A percentile compares a stretch with the other conserved stretches of the same genome.
phyloP scores from a whole-genome alignment of 2,113 vertebrate species.

The Leptocoma aspasia region DNA sequence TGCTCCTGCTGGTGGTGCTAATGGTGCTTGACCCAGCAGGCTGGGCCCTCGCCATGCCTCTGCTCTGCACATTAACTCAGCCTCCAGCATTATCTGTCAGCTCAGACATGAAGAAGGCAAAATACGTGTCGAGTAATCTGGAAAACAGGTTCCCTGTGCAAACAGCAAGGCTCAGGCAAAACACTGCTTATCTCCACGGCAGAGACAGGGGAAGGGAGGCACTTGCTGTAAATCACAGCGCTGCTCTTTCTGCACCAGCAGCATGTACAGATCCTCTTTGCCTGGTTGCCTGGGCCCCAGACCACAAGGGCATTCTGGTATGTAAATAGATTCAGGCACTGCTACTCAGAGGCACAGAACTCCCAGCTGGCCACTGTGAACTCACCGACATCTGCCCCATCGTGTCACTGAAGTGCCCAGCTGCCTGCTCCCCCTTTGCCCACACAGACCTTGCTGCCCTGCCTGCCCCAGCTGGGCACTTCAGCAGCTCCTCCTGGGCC shows the following conservation, averaged over 20 bases:
- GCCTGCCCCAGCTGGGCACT: neutral
- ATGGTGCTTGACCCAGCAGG: neutral
- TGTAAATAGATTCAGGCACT: neutral
- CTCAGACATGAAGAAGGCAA: neutral
- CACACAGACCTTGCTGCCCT: neutral
- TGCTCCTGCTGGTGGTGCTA: neutral
- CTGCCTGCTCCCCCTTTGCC: neutral
- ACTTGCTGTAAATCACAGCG: neutral
- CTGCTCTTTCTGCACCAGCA: neutral
- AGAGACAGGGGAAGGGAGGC: neutral
- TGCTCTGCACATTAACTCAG: neutral
- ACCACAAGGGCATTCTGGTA: neutral
- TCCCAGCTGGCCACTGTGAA: neutral
- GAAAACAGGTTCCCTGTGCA: neutral
- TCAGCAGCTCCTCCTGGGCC: neutral
- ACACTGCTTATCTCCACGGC: neutral
- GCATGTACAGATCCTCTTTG: neutral
- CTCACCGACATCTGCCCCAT: neutral
- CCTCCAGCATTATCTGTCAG: neutral
- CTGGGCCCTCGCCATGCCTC: neutral
- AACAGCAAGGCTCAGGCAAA: neutral
- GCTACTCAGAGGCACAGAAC: neutral
- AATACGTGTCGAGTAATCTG: neutral
- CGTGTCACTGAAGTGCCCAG: accelerated
- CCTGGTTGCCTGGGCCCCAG: neutral